Conservation (phyloP, 2,888 invertebrate genomes). For the Lutraria lutraria region DNA sequence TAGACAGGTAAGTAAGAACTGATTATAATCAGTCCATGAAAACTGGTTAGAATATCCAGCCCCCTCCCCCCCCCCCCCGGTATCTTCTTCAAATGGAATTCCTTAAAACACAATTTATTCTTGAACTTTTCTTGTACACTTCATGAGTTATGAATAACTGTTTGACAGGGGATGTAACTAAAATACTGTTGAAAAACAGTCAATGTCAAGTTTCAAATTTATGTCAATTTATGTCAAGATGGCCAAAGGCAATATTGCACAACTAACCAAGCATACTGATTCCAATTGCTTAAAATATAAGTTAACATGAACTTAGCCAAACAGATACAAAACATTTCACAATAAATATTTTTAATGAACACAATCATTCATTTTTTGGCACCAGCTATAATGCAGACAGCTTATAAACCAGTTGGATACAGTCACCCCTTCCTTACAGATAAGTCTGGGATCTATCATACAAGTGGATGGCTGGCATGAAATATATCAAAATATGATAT, state of each 20-base stretch:
- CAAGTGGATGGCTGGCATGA: not conserved
- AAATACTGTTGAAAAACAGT: not conserved
- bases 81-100: too few relatives aligned
- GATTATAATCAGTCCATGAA: too few relatives aligned
- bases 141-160: too few relatives aligned
- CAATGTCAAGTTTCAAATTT: not conserved
- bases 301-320: not conserved
- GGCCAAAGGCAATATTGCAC: too few relatives aligned
- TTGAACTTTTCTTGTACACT: too few relatives aligned
- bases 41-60: too few relatives aligned
- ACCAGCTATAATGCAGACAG: not conserved
- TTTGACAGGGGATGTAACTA: too few relatives aligned
- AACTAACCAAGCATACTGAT: too few relatives aligned
- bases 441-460: conserved; percentile 31
- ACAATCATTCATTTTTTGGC: conserved; percentile 11
- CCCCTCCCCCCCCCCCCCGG: too few relatives aligned
- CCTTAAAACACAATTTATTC: too few relatives aligned
- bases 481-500: conserved; percentile 41
- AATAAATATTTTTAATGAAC: not conserved
- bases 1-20: too few relatives aligned
- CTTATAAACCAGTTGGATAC: not conserved
- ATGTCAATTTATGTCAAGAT: not conserved
- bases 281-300: too few relatives aligned
- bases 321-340: not conserved
- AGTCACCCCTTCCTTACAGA: conserved; percentile 9